These are phyloP conservation scores for Cremastobaeus sp. DNA, from an alignment of 2,888 invertebrate genomes.

Conservation along the genomic window DNA sequence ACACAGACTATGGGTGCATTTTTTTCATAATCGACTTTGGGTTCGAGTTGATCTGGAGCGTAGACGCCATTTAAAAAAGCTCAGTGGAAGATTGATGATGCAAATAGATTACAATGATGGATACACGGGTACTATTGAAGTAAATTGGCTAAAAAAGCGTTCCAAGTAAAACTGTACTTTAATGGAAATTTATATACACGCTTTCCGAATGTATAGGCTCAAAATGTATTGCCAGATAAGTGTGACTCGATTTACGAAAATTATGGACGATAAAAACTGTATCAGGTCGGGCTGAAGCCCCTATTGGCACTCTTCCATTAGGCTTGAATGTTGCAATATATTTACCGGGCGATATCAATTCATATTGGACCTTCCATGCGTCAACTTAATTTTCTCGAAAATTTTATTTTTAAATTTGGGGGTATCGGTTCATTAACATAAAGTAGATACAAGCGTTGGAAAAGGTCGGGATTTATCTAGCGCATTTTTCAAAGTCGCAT, in stretches of 20 bases:
- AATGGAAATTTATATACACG: conserved; percentile 11
- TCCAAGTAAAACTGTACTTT: conserved; percentile 12
- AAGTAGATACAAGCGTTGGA: conserved; percentile 37
- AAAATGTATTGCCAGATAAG: too few species aligned
- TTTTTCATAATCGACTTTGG: conserved; percentile 26
- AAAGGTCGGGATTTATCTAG: conserved; percentile 41
- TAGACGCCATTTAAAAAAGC: conserved; percentile 9
- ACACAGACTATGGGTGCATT: conserved; percentile 6
- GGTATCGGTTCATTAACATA: conserved; percentile 41
- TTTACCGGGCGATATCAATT: conserved; percentile 10
- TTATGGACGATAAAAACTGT: conserved; percentile 4
- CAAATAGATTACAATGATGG: conserved; percentile 25
- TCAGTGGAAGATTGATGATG: conserved; percentile 36
- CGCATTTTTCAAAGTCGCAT: conserved; percentile 52
- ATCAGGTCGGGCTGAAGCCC: conserved; percentile 14
- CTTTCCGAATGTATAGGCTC: too few species aligned
- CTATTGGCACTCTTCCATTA: conserved; percentile 24
- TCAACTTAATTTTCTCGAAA: conserved; percentile 2
- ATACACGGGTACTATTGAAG: conserved; percentile 34
- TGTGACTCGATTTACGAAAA: conserved; percentile 13
- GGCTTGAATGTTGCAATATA: conserved; percentile 2
- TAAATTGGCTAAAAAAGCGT: conserved; percentile 24
- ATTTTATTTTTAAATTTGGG: conserved; percentile 42
- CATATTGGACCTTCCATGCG: conserved; percentile 26
- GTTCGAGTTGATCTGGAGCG: conserved; percentile 4